These are phyloP conservation scores for Coremacera marginata DNA, from an alignment of 2,888 invertebrate species.

Conservation along the genomic window DNA sequence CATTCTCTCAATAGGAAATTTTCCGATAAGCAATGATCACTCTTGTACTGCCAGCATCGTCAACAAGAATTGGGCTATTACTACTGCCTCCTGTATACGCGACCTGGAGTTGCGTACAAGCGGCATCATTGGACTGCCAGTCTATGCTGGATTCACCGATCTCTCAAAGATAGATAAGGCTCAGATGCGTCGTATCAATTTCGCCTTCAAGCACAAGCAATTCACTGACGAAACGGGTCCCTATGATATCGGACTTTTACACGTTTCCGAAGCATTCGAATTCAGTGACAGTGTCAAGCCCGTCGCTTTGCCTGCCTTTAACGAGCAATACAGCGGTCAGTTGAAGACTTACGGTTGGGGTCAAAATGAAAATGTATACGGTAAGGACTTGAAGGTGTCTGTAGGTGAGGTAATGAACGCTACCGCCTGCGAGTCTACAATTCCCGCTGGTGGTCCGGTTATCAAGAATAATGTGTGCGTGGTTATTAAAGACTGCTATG, in stretches of 20 bases:
- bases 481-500: slow-evolving; percentile 56
- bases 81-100: slow-evolving; percentile 63
- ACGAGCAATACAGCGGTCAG: slow-evolving; percentile 53
- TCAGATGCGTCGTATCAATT: slow-evolving; percentile 61
- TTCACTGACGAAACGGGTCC: slow-evolving; percentile 66
- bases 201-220: slow-evolving; percentile 61
- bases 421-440: slow-evolving; percentile 44
- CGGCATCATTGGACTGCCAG: slow-evolving; percentile 51
- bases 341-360: slow-evolving; percentile 59
- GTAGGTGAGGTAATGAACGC: slow-evolving; percentile 51
- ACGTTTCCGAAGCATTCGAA: slow-evolving; percentile 58
- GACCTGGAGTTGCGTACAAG: slow-evolving; percentile 46
- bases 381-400: slow-evolving; percentile 55
- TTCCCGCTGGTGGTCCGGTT: slow-evolving; percentile 57
- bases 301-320: slow-evolving; percentile 62
- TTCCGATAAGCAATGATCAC: slow-evolving; percentile 59
- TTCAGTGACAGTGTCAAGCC: slow-evolving; percentile 63
- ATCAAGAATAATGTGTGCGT: slow-evolving; percentile 52
- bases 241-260: slow-evolving; percentile 73
- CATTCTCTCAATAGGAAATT: slow-evolving; percentile 57
- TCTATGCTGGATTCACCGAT: slow-evolving; percentile 59
- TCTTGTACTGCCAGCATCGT: slow-evolving; percentile 69
- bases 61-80: slow-evolving; percentile 65
- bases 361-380: slow-evolving; percentile 51
- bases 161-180: slow-evolving; percentile 52